These are phyloP conservation scores for Trichogramma dendrolimi DNA, from an alignment of 2,888 invertebrate species.

Conservation along the genomic window DNA sequence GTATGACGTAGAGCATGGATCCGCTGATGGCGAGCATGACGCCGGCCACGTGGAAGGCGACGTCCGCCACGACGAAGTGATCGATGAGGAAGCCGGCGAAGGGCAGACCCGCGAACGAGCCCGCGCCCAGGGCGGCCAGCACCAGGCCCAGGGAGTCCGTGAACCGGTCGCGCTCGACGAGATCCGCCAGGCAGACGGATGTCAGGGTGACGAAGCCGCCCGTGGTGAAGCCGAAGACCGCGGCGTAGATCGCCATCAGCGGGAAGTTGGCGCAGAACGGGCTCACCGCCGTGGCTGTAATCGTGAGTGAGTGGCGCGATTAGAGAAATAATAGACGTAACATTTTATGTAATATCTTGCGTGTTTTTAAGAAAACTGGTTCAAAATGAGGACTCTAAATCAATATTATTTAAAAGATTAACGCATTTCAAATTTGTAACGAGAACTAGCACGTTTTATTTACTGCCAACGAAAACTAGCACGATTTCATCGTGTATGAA, in stretches of 20 bases:
- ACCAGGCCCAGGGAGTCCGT: constrained; percentile 95
- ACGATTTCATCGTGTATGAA: no score
- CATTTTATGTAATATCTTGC: no score
- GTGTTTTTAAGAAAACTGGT: no score
- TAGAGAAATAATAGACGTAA: no score
- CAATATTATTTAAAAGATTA: no score
- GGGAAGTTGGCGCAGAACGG: constrained; percentile 71
- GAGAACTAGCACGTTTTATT: no score
- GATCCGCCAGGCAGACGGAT: constrained; percentile 90
- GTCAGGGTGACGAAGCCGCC: constrained; percentile 96
- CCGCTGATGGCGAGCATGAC: constrained; percentile 81
- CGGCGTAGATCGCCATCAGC: constrained; percentile 72
- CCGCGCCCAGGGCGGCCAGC: constrained; percentile 88
- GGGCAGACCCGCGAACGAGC: constrained; percentile 88
- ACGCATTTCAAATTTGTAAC: no score
- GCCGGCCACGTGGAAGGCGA: constrained; percentile 77
- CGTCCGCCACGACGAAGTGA: constrained; percentile 54
- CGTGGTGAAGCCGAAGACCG: constrained; percentile 82
- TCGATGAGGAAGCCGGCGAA: constrained; percentile 67
- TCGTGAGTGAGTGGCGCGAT: no score
- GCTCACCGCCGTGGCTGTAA: constrained; percentile 74
- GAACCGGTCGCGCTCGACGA: constrained; percentile 84
- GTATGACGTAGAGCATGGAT: constrained; percentile 79
- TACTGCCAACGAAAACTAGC: no score
- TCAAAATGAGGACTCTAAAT: no score